Evolutionary conservation across 2,888 invertebrate species (phyloP).

Genomic region (Caenorhabditis sp.): DNA sequence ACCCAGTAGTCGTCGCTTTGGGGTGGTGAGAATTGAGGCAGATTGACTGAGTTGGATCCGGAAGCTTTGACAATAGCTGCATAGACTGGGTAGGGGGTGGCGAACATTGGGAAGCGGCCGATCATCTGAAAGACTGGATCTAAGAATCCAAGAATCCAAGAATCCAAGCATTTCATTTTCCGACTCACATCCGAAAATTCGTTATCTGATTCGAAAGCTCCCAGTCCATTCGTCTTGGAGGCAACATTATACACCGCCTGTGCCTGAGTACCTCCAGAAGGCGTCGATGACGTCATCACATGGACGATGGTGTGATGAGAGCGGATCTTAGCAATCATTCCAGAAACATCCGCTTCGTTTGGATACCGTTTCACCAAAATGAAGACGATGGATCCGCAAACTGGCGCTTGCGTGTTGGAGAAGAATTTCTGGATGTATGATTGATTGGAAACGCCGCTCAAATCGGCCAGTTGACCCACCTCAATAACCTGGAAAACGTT

Average conservation of each 20-base stretch:
- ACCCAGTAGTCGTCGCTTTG: not conserved
- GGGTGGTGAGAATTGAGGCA: not conserved
- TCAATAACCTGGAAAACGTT: not conserved
- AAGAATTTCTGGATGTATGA: constrained; percentile 6
- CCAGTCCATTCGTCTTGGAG: not conserved
- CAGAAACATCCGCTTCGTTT: not conserved
- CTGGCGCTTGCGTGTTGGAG: not conserved
- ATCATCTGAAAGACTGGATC: no score
- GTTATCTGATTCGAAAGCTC: not conserved
- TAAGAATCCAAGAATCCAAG: no score
- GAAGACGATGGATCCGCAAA: not conserved
- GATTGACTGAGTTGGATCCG: no score
- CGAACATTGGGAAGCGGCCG: not conserved
- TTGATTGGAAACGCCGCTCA: not conserved
- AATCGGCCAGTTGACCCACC: no score
- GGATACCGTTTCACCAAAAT: constrained; percentile 4
- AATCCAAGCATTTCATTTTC: no score
- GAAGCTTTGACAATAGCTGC: not conserved
- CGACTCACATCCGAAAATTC: not conserved
- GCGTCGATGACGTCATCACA: not conserved
- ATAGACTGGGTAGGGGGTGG: constrained; percentile 5
- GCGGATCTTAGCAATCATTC: not conserved
- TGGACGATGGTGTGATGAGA: not conserved
- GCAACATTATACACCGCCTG: not conserved
- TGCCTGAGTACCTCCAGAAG: constrained; percentile 5